A percentile compares a stretch with the other conserved stretches of the same genome.
Conservation (phyloP, 2,797 vertebrate genomes). For the Eleutherodactylus coqui region DNA sequence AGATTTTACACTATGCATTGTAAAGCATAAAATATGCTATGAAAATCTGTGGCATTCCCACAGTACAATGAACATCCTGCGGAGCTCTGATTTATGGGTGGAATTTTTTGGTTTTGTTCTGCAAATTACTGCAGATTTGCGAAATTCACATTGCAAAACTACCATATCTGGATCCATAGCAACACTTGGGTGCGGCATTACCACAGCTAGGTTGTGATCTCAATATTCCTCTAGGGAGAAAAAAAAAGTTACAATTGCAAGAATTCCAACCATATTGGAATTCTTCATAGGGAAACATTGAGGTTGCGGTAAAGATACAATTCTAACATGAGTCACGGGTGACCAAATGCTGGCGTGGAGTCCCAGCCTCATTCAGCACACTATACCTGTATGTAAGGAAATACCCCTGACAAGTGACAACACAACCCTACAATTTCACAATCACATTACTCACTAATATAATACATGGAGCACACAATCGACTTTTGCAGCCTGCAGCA, state of each 20-base stretch:
- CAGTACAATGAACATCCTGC: no score
- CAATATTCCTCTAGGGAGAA: not conserved
- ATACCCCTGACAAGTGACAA: constrained; percentile 9
- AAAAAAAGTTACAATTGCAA: not conserved
- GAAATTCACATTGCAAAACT: no score
- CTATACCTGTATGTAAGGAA: not conserved
- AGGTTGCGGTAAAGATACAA: not conserved
- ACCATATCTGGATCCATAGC: not conserved
- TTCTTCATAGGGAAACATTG: not conserved
- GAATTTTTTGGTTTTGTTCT: no score
- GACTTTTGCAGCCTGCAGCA: not conserved
- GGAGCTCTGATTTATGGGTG: no score
- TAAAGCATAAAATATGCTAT: no score
- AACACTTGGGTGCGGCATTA: not conserved
- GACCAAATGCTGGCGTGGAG: not conserved
- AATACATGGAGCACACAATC: not conserved
- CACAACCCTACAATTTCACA: constrained; percentile 6
- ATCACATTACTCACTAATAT: not conserved
- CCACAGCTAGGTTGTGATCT: not conserved
- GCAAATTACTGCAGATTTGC: no score
- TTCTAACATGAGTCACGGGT: not conserved
- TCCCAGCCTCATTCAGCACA: not conserved
- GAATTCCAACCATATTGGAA: not conserved
- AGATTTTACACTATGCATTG: no score
- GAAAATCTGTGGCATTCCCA: no score